Base-by-base conservation (phyloP, 2,888 invertebrate genomes). In the Sylvicola fuscatus region DNA sequence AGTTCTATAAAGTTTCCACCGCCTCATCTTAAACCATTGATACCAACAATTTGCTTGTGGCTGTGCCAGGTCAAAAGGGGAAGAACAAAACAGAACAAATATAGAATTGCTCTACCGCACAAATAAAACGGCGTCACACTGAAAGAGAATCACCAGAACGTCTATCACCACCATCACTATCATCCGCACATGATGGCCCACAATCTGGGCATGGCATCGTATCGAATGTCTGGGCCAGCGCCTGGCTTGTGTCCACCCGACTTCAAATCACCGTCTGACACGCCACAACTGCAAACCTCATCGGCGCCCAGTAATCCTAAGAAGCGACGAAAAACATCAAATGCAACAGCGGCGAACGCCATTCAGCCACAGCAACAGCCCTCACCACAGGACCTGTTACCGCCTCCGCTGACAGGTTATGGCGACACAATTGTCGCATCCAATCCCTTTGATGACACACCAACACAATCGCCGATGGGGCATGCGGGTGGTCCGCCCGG, bases 401-500 rank as follows among this genome's bases (percentile, higher is more conserved):
- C 87, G 32, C 87, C 87, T 16, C 72, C 76, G 2, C 65, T 86
- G 49, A 77, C 82, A 32, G 86, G 86, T 44, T 89, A 83, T 59
- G 89, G 89, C 27, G 90, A 90, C 53, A 90, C 89, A 39, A 86
- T 92, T 51, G 78, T 89, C 41, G 90, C 90, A 38, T 87, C 86
- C 42, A 92, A 92, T 61, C 90, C 90, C 28, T 92, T 92, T 56
- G 90, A 92, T 60, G 90, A 92, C 54, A 81, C 82, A 36, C 83
- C 82, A 34, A 70, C 68, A 34, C 53, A 50, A 42, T 68, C 68
- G 7, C 53, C 53, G 8, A 69, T 67, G 67, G 68, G 69, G 27
- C 71, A 70, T 35, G 74, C 76, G 72, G 69, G 68, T 32, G 61
- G 70, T 51, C 69, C 68, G 61, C 34, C 21, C 38, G 35, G 29